Evolutionary conservation across 2,797 vertebrate species (phyloP).

Genomic region (Sebastes trivittatus): DNA sequence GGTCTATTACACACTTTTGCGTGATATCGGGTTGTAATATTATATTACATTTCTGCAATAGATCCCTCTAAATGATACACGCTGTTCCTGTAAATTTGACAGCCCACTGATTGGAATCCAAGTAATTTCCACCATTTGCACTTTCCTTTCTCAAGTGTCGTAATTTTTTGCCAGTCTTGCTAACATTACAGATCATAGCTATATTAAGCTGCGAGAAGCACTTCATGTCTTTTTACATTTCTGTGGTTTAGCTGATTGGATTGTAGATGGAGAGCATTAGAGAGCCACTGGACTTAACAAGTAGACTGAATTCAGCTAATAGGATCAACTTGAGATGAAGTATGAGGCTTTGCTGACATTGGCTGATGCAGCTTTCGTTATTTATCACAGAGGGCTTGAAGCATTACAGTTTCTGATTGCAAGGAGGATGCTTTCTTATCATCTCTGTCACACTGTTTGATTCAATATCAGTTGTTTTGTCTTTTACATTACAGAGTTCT

Average conservation of each 20-base stretch:
- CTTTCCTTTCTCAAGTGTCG: neutral
- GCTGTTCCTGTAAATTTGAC: neutral
- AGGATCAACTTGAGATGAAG: conserved; percentile 39
- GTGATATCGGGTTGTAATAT: neutral
- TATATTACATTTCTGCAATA: neutral
- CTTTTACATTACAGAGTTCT: neutral
- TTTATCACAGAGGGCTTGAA: neutral
- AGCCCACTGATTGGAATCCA: neutral
- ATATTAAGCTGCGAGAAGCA: neutral
- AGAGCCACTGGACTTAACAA: conserved; percentile 12
- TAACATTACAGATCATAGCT: neutral
- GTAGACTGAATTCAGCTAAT: neutral
- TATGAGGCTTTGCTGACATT: neutral
- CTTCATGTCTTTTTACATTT: neutral
- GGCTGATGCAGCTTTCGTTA: neutral
- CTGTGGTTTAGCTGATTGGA: conserved; percentile 13
- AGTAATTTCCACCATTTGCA: neutral
- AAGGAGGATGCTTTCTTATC: neutral
- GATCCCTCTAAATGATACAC: neutral
- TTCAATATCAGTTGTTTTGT: neutral
- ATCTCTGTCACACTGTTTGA: neutral
- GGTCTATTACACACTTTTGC: neutral
- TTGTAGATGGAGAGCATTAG: conserved; percentile 9
- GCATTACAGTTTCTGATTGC: neutral
- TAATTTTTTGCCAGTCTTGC: neutral